Conservation (phyloP, 2,888 invertebrate species). For the Drosophila setosimentum region DNA sequence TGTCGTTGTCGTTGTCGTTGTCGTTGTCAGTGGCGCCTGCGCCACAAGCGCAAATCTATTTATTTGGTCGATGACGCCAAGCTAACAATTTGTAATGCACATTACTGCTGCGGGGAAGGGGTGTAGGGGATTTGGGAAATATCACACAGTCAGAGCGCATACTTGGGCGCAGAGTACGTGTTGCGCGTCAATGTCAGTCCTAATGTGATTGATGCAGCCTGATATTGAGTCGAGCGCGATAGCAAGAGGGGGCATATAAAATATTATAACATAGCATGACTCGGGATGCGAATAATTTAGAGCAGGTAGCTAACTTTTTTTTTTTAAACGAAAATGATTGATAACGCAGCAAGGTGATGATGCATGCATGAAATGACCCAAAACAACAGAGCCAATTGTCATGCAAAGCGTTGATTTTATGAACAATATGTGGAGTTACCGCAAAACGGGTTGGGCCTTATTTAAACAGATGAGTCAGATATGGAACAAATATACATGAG, state of each 20-base stretch:
- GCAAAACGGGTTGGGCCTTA: slow-evolving; percentile 32
- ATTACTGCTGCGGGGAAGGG: slow-evolving; percentile 1
- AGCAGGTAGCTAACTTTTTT: slow-evolving; percentile 40
- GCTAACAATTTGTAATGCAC: slow-evolving; percentile 50
- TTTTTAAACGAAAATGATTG: slow-evolving; percentile 58
- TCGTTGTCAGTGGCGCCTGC: slow-evolving; percentile 68
- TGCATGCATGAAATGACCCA: slow-evolving; percentile 33
- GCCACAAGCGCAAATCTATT: slow-evolving; percentile 62
- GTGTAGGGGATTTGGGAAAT: background rate
- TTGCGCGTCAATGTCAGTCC: slow-evolving; percentile 56
- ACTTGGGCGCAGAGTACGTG: slow-evolving; percentile 52
- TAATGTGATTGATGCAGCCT: slow-evolving; percentile 61
- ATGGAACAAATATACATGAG: background rate
- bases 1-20: background rate
- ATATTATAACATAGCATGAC: slow-evolving; percentile 57
- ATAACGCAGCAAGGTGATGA: slow-evolving; percentile 49
- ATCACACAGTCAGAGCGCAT: slow-evolving; percentile 28
- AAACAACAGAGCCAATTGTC: slow-evolving; percentile 19
- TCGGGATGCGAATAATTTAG: slow-evolving; percentile 23
- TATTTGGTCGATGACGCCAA: slow-evolving; percentile 56
- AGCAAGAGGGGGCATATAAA: background rate
- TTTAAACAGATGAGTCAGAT: slow-evolving; percentile 19
- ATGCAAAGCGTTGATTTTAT: slow-evolving; percentile 19
- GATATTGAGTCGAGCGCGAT: slow-evolving; percentile 37
- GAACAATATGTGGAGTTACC: slow-evolving; percentile 8